A percentile compares a stretch with the other conserved stretches of the same genome.
Conservation (phyloP, 2,797 vertebrate species). For the Triplophysa yarkandensis region DNA sequence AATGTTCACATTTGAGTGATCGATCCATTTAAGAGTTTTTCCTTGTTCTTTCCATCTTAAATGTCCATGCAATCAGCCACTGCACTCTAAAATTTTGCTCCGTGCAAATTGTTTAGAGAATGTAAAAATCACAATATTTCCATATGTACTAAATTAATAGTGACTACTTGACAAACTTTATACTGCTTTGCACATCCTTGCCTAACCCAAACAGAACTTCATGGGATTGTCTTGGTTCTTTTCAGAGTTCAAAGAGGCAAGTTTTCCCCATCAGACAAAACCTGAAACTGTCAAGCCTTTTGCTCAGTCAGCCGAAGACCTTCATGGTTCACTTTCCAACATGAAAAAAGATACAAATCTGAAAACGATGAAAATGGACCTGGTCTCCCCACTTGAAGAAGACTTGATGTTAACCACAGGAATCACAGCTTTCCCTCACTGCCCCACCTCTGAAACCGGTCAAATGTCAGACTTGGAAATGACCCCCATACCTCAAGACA, state of each 20-base stretch:
- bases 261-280: conserved; percentile 41
- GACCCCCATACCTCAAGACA: neutral
- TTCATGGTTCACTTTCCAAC: neutral
- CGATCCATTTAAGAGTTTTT: too few species aligned
- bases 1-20: too few species aligned
- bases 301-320: neutral
- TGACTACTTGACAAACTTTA: neutral
- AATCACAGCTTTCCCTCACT: neutral
- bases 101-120: neutral
- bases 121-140: neutral
- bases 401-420: neutral
- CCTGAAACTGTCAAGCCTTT: conserved; percentile 5
- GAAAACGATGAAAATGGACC: conserved; percentile 10
- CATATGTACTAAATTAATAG: too few species aligned
- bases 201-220: neutral
- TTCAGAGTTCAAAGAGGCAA: conserved; percentile 47
- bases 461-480: neutral
- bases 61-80: neutral
- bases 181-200: neutral
- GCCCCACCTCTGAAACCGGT: neutral
- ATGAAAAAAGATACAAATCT: conserved; percentile 28
- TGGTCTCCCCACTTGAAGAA: neutral
- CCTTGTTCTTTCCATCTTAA: too few species aligned
- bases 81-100: too few species aligned
- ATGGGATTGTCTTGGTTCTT: neutral